phyloP scores from a whole-genome alignment of 2,888 invertebrate genomes.

The Drosophila nr. medialis region DNA sequence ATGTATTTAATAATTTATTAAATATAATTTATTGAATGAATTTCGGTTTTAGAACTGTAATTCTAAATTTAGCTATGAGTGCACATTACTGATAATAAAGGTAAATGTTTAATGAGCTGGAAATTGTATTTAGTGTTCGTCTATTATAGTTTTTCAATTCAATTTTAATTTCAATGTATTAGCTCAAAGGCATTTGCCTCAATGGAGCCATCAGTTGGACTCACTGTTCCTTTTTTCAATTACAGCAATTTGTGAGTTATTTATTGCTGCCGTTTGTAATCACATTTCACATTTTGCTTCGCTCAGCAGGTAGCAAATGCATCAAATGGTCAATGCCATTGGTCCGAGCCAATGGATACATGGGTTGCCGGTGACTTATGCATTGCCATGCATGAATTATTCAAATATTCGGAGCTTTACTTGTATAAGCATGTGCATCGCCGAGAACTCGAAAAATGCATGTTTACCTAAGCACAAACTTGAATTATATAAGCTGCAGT shows the following conservation, averaged over 20 bases:
- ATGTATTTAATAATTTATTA: not conserved
- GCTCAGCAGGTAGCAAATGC: slow-evolving; percentile 50
- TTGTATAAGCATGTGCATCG: slow-evolving; percentile 26
- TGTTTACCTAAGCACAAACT: slow-evolving; percentile 53
- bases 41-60: not conserved
- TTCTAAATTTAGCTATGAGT: not conserved
- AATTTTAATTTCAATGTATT: slow-evolving; percentile 2
- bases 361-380: slow-evolving; percentile 66
- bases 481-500: slow-evolving; percentile 58
- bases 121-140: slow-evolving; percentile 6
- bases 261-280: slow-evolving; percentile 49
- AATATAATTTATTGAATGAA: not conserved
- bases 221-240: slow-evolving; percentile 3
- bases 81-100: not conserved
- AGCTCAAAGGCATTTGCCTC: slow-evolving; percentile 6
- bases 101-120: not conserved
- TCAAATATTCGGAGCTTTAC: slow-evolving; percentile 60
- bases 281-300: slow-evolving; percentile 46
- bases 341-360: slow-evolving; percentile 23
- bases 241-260: slow-evolving; percentile 28
- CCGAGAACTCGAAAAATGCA: slow-evolving; percentile 45
- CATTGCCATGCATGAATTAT: slow-evolving; percentile 77
- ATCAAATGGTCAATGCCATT: slow-evolving; percentile 35
- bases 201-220: slow-evolving; percentile 5
- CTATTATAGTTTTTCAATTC: not conserved